Percentiles rank a stretch among this genome's conserved stretches.
Evolutionary conservation across 2,888 invertebrate species (phyloP).

Genomic region (Anarsia innoxiella): DNA sequence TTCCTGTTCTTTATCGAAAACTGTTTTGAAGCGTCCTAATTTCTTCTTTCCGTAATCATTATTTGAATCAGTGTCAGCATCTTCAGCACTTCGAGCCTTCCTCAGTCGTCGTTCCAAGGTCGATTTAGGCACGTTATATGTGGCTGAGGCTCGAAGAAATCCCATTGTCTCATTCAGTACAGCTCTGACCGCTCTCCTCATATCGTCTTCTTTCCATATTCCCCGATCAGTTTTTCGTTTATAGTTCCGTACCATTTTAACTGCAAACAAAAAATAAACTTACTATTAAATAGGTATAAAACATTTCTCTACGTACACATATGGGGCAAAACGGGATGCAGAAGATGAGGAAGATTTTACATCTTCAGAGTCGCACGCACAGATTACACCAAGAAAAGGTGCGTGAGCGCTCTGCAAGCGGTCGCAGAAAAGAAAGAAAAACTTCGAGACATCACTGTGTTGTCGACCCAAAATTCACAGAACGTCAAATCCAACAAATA

Average conservation of each 20-base stretch:
- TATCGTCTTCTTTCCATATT: slow-evolving; percentile 14
- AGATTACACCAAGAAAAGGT: too few species aligned
- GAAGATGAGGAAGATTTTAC: too few species aligned
- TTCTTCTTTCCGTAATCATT: slow-evolving; percentile 11
- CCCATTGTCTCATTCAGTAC: slow-evolving; percentile 12
- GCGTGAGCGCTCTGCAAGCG: too few species aligned
- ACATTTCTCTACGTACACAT: background rate
- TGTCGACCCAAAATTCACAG: too few species aligned
- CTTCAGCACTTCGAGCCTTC: slow-evolving; percentile 9
- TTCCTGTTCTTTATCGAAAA: slow-evolving; percentile 14
- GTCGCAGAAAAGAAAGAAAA: too few species aligned
- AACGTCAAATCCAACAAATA: too few species aligned
- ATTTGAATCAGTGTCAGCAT: slow-evolving; percentile 14
- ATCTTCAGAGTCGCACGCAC: too few species aligned
- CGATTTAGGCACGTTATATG: slow-evolving; percentile 13
- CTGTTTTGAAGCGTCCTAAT: slow-evolving; percentile 15
- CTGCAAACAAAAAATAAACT: background rate
- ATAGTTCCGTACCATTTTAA: slow-evolving; percentile 12
- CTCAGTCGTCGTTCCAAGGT: slow-evolving; percentile 15
- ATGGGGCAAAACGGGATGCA: background rate
- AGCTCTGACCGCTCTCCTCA: slow-evolving; percentile 13
- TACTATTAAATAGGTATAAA: background rate
- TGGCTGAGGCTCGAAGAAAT: slow-evolving; percentile 12
- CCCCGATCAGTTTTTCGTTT: slow-evolving; percentile 13
- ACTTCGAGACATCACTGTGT: too few species aligned